Conservation (phyloP, 2,797 vertebrate species). For the Semotilus atromaculatus region DNA sequence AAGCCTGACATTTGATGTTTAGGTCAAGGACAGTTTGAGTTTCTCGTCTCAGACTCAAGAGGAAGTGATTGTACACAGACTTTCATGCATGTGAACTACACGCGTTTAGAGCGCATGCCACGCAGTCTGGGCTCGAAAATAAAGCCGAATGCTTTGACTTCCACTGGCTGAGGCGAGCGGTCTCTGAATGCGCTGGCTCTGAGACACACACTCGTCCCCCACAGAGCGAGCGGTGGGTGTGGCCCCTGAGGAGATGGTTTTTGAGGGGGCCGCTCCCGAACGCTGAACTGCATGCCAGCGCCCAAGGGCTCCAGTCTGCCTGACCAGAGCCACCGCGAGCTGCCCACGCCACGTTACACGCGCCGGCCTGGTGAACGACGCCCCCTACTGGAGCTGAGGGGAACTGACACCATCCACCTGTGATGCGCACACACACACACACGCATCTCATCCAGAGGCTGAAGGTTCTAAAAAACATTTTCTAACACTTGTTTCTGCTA, state of each 20-base stretch:
- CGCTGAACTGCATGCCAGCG: slow-evolving; percentile 84
- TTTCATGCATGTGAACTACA: not conserved
- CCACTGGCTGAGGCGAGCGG: slow-evolving; percentile 62
- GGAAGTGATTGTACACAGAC: slow-evolving; percentile 34
- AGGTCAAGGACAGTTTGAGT: slow-evolving; percentile 17
- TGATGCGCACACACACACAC: not conserved
- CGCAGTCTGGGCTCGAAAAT: slow-evolving; percentile 77
- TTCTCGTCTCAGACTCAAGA: not conserved
- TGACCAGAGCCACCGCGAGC: slow-evolving; percentile 86
- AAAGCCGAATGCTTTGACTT: slow-evolving; percentile 79
- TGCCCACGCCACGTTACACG: slow-evolving; percentile 76
- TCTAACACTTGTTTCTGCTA: no score
- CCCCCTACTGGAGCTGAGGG: slow-evolving; percentile 51
- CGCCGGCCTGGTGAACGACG: slow-evolving; percentile 45
- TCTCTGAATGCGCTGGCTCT: slow-evolving; percentile 81
- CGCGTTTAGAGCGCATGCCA: slow-evolving; percentile 55
- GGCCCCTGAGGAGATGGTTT: slow-evolving; percentile 83
- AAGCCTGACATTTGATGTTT: not conserved
- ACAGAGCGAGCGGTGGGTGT: slow-evolving; percentile 85
- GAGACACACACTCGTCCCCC: slow-evolving; percentile 78
- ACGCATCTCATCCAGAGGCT: no score
- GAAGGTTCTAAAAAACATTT: no score
- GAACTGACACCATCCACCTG: not conserved
- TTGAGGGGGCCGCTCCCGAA: slow-evolving; percentile 87
- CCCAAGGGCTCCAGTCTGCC: slow-evolving; percentile 91